Percentiles rank a stretch among this genome's conserved stretches.
Conservation (phyloP, 2,888 invertebrate species). For the Gryllus longicercus region DNA sequence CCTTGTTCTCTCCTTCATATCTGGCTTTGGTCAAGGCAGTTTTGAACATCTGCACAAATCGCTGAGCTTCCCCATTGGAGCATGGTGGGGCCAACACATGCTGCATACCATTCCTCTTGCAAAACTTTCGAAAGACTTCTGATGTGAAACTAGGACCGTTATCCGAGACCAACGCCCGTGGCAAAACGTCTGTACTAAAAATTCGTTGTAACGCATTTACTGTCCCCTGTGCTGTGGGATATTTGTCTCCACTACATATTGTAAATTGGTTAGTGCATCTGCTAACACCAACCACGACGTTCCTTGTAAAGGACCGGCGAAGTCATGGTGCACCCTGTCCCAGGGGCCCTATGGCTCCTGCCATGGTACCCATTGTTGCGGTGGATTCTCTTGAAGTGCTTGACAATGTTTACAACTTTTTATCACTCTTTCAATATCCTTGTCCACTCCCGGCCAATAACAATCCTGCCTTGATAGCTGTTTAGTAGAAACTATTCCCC, state of each 20-base stretch:
- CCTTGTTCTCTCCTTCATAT: no score
- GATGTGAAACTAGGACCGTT: not conserved
- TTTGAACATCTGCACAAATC: no score
- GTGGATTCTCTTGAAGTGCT: not conserved
- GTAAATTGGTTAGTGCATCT: slow-evolving; percentile 19
- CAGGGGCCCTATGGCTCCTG: not conserved
- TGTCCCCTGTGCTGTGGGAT: not conserved
- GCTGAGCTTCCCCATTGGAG: no score
- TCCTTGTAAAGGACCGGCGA: not conserved
- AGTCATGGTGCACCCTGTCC: not conserved
- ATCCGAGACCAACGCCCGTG: not conserved
- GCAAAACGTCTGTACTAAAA: not conserved
- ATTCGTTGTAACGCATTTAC: not conserved
- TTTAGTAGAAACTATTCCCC: slow-evolving; percentile 12
- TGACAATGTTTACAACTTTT: not conserved
- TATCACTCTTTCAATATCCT: not conserved
- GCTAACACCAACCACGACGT: not conserved
- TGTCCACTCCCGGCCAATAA: not conserved
- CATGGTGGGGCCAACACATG: no score
- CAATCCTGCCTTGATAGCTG: not conserved
- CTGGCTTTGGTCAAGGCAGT: no score
- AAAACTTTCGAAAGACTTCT: not conserved
- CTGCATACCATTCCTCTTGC: no score
- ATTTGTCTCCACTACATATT: not conserved
- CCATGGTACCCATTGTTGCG: not conserved